phyloP scores from a whole-genome alignment of 2,797 vertebrate species.

The Anguilla obscura region DNA sequence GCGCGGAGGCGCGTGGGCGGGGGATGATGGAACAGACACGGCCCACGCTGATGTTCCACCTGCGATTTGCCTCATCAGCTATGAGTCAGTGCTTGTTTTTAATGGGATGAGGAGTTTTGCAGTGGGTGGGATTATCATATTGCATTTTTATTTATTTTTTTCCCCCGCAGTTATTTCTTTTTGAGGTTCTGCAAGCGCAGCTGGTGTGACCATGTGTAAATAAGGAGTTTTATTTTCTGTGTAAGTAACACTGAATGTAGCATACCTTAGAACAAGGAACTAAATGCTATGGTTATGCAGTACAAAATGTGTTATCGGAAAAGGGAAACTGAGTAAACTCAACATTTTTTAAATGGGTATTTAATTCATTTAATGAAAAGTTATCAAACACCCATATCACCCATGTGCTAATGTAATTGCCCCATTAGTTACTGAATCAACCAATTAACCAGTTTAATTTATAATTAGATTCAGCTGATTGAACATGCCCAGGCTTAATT shows the following conservation, averaged over 20 bases:
- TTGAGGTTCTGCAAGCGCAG: not conserved
- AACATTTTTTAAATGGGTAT: no score
- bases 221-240: not conserved
- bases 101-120: not conserved
- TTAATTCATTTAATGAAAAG: no score
- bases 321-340: no score
- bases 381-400: no score
- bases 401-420: no score
- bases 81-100: not conserved
- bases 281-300: not conserved
- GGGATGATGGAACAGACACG: not conserved
- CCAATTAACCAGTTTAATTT: no score
- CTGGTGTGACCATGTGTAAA: not conserved
- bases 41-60: constrained; percentile 14
- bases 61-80: not conserved
- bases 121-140: constrained; percentile 7
- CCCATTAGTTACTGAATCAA: no score
- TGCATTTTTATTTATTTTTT: not conserved
- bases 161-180: not conserved
- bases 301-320: no score
- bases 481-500: no score
- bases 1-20: not conserved
- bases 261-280: not conserved
- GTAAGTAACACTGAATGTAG: not conserved
- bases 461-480: no score